Percentiles rank a stretch among this genome's conserved stretches.
phyloP scores from a whole-genome alignment of 2,888 invertebrate species.

The Pristionchus maxplancki region DNA sequence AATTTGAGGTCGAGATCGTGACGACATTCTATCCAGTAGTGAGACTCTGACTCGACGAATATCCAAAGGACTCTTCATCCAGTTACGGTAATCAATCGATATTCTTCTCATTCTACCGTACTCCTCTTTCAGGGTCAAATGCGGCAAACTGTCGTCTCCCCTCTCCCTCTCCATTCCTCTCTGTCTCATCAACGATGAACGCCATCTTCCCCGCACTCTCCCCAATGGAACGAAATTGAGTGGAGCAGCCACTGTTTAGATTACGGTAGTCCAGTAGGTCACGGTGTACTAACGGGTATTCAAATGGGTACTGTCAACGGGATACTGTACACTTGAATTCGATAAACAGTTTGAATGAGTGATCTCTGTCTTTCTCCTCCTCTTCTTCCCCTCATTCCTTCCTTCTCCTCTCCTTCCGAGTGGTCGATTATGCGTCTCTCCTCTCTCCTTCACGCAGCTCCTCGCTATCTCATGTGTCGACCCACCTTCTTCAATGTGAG shows the following conservation, averaged over 20 bases:
- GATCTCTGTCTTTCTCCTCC: background rate
- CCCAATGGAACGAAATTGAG: constrained; percentile 50
- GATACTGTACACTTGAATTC: background rate
- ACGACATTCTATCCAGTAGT: background rate
- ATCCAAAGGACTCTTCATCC: constrained; percentile 29
- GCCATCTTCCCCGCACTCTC: constrained; percentile 24
- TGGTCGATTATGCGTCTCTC: constrained; percentile 44
- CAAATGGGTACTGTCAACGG: background rate
- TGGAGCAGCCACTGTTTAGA: constrained; percentile 49
- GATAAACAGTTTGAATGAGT: background rate
- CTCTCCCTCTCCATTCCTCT: constrained; percentile 44
- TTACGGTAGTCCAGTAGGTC: background rate
- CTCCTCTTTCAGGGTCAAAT: constrained; percentile 28
- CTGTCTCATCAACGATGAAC: constrained; percentile 1
- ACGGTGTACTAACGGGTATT: background rate
- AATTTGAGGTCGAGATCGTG: background rate
- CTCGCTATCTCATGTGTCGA: constrained; percentile 50
- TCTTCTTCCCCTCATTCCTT: background rate
- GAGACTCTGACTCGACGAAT: constrained; percentile 17
- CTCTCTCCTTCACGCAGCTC: constrained; percentile 5
- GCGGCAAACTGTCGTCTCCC: constrained; percentile 6
- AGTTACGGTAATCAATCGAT: constrained; percentile 37
- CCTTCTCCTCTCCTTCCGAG: background rate
- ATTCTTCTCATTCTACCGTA: background rate
- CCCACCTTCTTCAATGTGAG: constrained; percentile 50